Conservation (phyloP, 2,113 vertebrate genomes). For the Rostratula benghalensis region DNA sequence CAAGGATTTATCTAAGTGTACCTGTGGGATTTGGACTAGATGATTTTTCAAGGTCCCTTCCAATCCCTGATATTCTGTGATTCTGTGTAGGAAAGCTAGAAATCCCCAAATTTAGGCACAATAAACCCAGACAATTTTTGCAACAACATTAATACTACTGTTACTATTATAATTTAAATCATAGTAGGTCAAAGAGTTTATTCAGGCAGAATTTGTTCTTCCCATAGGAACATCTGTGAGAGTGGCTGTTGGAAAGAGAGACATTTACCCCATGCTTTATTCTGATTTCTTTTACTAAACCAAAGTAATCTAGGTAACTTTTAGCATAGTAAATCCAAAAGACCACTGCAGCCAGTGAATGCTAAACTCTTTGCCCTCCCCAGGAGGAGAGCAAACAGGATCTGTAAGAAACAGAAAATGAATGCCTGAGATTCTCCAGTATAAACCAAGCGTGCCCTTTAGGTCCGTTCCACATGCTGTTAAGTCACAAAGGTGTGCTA, state of each 20-base stretch:
- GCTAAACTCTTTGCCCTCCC: background rate
- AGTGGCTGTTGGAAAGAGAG: background rate
- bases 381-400: background rate
- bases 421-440: background rate
- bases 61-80: too few relatives aligned
- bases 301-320: background rate
- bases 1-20: background rate
- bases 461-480: background rate
- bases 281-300: background rate
- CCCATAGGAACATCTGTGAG: background rate
- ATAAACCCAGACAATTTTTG: background rate
- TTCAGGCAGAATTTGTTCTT: background rate
- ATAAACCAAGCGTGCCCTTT: background rate
- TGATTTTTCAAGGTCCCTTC: too few relatives aligned
- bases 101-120: background rate
- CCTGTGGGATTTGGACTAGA: too few relatives aligned
- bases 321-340: background rate
- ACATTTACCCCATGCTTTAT: background rate
- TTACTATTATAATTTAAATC: background rate
- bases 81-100: background rate
- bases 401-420: background rate
- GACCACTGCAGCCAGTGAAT: background rate
- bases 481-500: background rate
- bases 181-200: background rate
- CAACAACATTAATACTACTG: background rate